A percentile compares a stretch with the other conserved stretches of the same genome.
These are phyloP conservation scores for Atrichornis clamosus DNA, from an alignment of 2,113 vertebrate genomes.

Conservation along the genomic window DNA sequence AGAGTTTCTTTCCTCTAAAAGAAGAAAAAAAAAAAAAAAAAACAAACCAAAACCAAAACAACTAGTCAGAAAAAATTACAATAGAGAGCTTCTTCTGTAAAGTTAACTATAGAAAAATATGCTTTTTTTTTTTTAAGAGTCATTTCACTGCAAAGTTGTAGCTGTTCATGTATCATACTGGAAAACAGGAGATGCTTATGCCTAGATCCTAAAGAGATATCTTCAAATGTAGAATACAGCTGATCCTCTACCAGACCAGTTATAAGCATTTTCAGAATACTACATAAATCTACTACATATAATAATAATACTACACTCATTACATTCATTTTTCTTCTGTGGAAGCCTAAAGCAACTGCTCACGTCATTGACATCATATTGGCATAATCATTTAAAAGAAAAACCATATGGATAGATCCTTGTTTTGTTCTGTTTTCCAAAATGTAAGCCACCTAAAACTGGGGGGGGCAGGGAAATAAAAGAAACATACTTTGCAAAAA, in stretches of 20 bases:
- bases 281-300: neutral
- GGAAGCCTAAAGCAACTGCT: neutral
- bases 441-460: neutral
- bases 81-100: neutral
- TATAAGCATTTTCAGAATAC: neutral
- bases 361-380: neutral
- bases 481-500: neutral
- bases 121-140: neutral
- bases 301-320: neutral
- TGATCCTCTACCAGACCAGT: neutral
- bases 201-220: neutral
- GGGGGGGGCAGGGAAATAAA: neutral
- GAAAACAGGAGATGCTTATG: neutral
- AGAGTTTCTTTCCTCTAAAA: neutral
- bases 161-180: neutral
- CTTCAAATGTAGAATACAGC: neutral
- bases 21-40: too few relatives aligned
- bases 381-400: neutral
- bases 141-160: neutral
- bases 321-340: neutral
- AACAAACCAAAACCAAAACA: neutral
- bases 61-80: neutral
- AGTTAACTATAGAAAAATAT: neutral
- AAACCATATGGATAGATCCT: neutral
- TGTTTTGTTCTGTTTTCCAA: neutral